These are phyloP conservation scores for Ctenosaura bakeri DNA, from an alignment of 2,797 vertebrate genomes.

Conservation along the genomic window DNA sequence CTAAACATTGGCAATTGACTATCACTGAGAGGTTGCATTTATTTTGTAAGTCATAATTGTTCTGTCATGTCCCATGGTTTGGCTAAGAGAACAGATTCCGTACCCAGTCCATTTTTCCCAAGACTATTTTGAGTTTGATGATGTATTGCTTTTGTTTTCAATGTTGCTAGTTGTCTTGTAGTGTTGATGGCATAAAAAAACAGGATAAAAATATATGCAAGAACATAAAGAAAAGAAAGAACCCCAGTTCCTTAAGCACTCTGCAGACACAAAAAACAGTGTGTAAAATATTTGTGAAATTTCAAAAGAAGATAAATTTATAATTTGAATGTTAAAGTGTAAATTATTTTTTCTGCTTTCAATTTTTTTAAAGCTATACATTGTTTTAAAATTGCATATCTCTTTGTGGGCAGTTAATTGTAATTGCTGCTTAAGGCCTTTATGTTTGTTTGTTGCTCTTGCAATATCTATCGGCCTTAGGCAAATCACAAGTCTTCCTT, in stretches of 20 bases:
- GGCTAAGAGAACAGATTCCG: background rate
- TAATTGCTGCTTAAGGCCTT: background rate
- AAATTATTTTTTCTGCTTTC: background rate
- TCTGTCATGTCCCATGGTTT: background rate
- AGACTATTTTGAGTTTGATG: background rate
- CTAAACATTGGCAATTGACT: background rate
- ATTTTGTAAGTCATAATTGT: background rate
- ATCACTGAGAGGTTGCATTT: background rate
- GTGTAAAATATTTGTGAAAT: background rate
- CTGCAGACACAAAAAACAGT: background rate
- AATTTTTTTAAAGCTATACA: background rate
- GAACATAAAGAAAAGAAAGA: background rate
- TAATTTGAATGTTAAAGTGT: background rate
- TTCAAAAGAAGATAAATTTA: background rate
- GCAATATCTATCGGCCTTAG: conserved; percentile 47
- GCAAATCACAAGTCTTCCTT: conserved; percentile 53
- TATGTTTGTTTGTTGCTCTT: conserved; percentile 40
- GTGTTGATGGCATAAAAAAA: background rate
- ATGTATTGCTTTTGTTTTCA: background rate
- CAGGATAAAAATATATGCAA: background rate
- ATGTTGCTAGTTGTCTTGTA: background rate
- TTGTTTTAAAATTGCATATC: background rate
- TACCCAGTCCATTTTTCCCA: background rate
- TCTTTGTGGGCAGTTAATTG: background rate
- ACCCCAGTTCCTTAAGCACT: background rate